Conservation (phyloP, 2,113 vertebrate genomes). For the Nothoprocta perdicaria region DNA sequence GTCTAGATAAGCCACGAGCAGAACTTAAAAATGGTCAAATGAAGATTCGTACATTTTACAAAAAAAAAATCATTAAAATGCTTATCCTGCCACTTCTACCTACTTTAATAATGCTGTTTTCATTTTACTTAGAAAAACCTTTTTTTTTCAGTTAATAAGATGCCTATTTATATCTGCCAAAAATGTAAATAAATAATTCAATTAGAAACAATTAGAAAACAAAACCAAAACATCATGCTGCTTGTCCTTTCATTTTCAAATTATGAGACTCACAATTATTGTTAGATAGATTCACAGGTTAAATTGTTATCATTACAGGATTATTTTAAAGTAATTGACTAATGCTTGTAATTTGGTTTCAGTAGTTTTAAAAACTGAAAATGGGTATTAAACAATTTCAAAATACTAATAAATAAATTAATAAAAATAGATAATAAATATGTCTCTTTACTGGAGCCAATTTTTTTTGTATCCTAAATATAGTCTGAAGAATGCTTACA, state of each 20-base stretch:
- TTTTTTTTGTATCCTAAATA: neutral
- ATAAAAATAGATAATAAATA: neutral
- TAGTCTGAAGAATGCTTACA: neutral
- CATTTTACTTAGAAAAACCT: neutral
- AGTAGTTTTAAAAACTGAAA: neutral
- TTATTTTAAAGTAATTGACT: neutral
- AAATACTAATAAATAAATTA: neutral
- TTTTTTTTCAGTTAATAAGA: neutral
- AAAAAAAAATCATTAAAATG: neutral
- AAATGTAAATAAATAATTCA: neutral
- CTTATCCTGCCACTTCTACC: neutral
- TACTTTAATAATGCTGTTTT: neutral
- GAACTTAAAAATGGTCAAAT: neutral
- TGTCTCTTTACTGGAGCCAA: neutral
- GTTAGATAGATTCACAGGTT: neutral
- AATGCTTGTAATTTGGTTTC: fast-evolving
- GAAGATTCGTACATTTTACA: neutral
- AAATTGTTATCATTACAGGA: neutral
- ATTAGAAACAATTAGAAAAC: neutral
- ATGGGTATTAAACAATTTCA: neutral
- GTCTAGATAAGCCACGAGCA: neutral
- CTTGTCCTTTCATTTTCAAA: neutral
- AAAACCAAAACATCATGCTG: too few species aligned
- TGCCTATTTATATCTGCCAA: neutral
- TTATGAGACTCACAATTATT: neutral